Base-by-base conservation (phyloP, 2,888 invertebrate genomes). In the Oscheius sp. region DNA sequence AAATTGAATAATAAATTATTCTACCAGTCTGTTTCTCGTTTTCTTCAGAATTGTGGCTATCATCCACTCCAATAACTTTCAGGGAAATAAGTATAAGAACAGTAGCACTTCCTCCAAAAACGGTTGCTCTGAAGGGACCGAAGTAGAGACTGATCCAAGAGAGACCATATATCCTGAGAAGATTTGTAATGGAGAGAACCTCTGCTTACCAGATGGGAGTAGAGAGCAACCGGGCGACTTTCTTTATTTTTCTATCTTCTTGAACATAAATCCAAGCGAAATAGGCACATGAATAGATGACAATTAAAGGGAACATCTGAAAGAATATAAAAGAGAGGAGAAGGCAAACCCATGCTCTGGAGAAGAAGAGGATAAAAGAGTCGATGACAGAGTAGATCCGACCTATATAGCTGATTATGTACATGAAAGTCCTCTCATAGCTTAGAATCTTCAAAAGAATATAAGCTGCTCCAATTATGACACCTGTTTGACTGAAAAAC, bases 171-270 rank as follows among this genome's bases (percentile, higher is more conserved):
- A 84, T 63, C n/a, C n/a, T n/a, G n/a, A n/a, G n/a, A n/a, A n/a
- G n/a, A n/a, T n/a, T n/a, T n/a, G n/a, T n/a, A n/a, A n/a, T n/a
- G n/a, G n/a, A n/a, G n/a, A n/a, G n/a, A n/a, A n/a, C n/a, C n/a
- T n/a, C n/a, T n/a, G n/a, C n/a, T n/a, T n/a, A n/a, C 85, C 85
- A 86, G 61, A 86, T 80, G 2, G 86, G 86, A 30, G 85, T 68
- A 0, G 85, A 85, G 17, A 86, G 71, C 0, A 73, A 59, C 33
- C 86, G 67, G 1, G 83, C 82, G 30, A 84, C 70, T 61, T 82
- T 82, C 66, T 85, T 85, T 51, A 84, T 74, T 8, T 68, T 71
- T 56, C 75, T 74, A n/a, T 70, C 70, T 6, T 80, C 80, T 56
- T 82, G 82, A 8, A 84, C 73, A 54, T 82, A 82, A 24, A 86